phyloP scores from a whole-genome alignment of 2,888 invertebrate species.

The Endomychus coccineus region DNA sequence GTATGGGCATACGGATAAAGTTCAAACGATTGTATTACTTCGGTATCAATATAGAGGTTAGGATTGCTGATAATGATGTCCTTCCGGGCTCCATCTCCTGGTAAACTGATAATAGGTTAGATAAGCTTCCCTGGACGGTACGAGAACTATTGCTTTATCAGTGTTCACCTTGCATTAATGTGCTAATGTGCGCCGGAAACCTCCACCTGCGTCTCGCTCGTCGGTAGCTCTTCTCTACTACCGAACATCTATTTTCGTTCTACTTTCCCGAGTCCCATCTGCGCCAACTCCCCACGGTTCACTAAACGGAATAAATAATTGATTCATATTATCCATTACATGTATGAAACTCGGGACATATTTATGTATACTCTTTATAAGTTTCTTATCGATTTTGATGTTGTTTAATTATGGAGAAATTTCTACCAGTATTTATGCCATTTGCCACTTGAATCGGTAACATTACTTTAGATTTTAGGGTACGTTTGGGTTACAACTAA shows the following conservation, averaged over 20 bases:
- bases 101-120: slow-evolving; percentile 37
- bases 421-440: too few species aligned
- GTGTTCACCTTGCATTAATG: slow-evolving; percentile 30
- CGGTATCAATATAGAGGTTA: slow-evolving; percentile 25
- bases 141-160: slow-evolving; percentile 29
- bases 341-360: too few species aligned
- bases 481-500: too few species aligned
- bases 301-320: slow-evolving; percentile 10
- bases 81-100: slow-evolving; percentile 34
- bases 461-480: too few species aligned
- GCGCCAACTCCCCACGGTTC: slow-evolving; percentile 8
- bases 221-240: slow-evolving; percentile 1
- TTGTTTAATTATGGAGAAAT: too few species aligned
- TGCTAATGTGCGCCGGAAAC: slow-evolving; percentile 31
- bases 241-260: slow-evolving; percentile 5
- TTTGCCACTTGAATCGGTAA: too few species aligned
- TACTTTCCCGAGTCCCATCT: slow-evolving; percentile 3
- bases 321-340: slow-evolving; percentile 9
- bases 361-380: too few species aligned
- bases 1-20: too few species aligned
- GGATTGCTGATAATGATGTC: slow-evolving; percentile 37
- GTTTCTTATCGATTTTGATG: too few species aligned
- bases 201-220: slow-evolving; percentile 28
- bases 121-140: slow-evolving; percentile 31
- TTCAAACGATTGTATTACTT: too few species aligned